These are phyloP conservation scores for Poecilus cupreus DNA, from an alignment of 2,888 invertebrate genomes.

Conservation along the genomic window DNA sequence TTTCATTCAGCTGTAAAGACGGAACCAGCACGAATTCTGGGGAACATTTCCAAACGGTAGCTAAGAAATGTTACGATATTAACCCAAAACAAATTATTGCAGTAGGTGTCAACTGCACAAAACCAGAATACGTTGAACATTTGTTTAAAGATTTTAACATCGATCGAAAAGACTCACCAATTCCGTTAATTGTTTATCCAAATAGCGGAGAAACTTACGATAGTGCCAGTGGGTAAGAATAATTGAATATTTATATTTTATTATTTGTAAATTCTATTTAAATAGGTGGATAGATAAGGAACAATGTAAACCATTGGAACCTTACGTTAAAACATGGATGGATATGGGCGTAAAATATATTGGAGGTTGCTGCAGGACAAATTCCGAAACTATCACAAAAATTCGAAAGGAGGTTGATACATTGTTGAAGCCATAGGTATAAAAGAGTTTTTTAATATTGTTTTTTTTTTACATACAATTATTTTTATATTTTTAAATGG, in stretches of 20 bases:
- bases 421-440: neutral
- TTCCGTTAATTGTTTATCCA: slow-evolving; percentile 90
- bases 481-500: slow-evolving; percentile 6
- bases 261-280: slow-evolving; percentile 57
- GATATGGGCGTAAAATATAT: slow-evolving; percentile 85
- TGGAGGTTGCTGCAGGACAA: slow-evolving; percentile 92
- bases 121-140: slow-evolving; percentile 77
- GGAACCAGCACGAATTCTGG: slow-evolving; percentile 81
- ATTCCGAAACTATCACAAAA: slow-evolving; percentile 82
- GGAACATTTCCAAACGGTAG: slow-evolving; percentile 82
- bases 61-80: slow-evolving; percentile 76
- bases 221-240: slow-evolving; percentile 77
- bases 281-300: slow-evolving; percentile 80
- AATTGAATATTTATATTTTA: neutral
- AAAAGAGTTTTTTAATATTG: neutral
- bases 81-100: slow-evolving; percentile 82
- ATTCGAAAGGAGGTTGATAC: slow-evolving; percentile 74
- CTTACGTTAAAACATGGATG: slow-evolving; percentile 86
- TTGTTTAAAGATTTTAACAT: slow-evolving; percentile 75
- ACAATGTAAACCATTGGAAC: slow-evolving; percentile 79
- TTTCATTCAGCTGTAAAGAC: slow-evolving; percentile 89
- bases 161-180: slow-evolving; percentile 68
- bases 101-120: slow-evolving; percentile 90
- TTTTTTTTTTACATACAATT: neutral
- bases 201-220: slow-evolving; percentile 89